Percentiles rank a stretch among this genome's conserved stretches.
These are phyloP conservation scores for Ciconia boyciana DNA, from an alignment of 2,113 vertebrate genomes.

Conservation along the genomic window DNA sequence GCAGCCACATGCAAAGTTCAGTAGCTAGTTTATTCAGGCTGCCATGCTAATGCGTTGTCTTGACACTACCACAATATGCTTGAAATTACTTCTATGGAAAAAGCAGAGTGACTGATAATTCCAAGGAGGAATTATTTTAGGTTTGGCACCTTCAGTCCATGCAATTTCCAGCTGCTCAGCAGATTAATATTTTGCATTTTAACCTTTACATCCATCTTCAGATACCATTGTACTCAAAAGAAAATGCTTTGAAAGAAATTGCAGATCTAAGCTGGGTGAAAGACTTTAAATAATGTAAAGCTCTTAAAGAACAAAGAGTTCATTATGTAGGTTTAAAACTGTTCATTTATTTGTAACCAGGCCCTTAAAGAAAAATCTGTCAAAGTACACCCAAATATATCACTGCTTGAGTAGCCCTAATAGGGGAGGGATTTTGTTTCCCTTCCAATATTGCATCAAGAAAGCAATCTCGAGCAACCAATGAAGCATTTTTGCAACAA, in stretches of 20 bases:
- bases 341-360: constrained; percentile 2
- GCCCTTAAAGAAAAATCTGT: not conserved
- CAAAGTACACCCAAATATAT: not conserved
- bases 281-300: constrained; percentile 18
- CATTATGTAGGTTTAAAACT: constrained; percentile 22
- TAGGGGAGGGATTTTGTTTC: not conserved
- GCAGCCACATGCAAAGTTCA: not conserved
- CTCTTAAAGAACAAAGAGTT: not conserved
- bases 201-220: constrained; percentile 13
- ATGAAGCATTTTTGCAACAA: not conserved
- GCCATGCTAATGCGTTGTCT: not conserved
- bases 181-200: constrained; percentile 15
- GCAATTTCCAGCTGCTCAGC: not conserved
- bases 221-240: not conserved
- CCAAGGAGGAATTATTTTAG: not conserved
- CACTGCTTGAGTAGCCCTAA: not conserved
- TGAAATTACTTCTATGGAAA: not conserved
- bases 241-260: not conserved
- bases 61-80: not conserved
- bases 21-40: not conserved
- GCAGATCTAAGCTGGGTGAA: not conserved
- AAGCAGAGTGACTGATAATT: not conserved
- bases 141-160: not conserved
- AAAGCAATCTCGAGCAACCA: not conserved
- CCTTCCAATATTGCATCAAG: not conserved